A percentile compares a stretch with the other conserved stretches of the same genome.
phyloP scores from a whole-genome alignment of 1,140 invertebrate genomes.

The Calephelis virginiensis region DNA sequence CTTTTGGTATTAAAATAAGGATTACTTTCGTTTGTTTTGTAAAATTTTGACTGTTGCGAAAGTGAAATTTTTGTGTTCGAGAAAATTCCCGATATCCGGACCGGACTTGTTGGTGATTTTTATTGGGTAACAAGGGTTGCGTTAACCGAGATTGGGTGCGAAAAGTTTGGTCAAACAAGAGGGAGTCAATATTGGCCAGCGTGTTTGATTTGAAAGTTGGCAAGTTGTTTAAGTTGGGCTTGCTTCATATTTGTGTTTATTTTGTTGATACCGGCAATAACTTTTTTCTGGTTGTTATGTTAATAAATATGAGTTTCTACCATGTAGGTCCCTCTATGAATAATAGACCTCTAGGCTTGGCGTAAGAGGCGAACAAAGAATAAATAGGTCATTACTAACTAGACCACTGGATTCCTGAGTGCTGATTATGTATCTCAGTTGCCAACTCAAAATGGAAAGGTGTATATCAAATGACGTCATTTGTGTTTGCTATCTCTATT shows the following conservation, averaged over 20 bases:
- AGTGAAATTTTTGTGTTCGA: conserved; percentile 52
- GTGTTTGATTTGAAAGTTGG: conserved; percentile 46
- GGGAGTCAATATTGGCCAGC: conserved; percentile 36
- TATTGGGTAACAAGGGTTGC: conserved; percentile 62
- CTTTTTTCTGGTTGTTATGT: not conserved
- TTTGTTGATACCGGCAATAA: conserved; percentile 18
- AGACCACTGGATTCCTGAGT: too few relatives aligned
- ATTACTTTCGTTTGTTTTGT: conserved; percentile 24
- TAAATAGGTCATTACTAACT: too few relatives aligned
- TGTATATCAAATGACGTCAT: too few relatives aligned
- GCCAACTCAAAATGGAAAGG: too few relatives aligned
- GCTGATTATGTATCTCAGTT: too few relatives aligned
- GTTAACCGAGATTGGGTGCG: conserved; percentile 35
- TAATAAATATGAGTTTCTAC: too few relatives aligned
- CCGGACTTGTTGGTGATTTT: conserved; percentile 67
- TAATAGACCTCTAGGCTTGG: too few relatives aligned
- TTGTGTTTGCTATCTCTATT: too few relatives aligned
- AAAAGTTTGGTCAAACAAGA: conserved; percentile 49
- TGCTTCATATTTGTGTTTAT: conserved; percentile 31
- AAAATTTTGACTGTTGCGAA: conserved; percentile 20
- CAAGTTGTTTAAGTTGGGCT: conserved; percentile 32
- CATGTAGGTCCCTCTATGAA: too few relatives aligned
- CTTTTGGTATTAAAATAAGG: conserved; percentile 24
- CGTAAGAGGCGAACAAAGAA: too few relatives aligned
- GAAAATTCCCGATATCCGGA: conserved; percentile 67